phyloP scores from a whole-genome alignment of 2,797 vertebrate species.

The Cynodonichthys magdalenae region DNA sequence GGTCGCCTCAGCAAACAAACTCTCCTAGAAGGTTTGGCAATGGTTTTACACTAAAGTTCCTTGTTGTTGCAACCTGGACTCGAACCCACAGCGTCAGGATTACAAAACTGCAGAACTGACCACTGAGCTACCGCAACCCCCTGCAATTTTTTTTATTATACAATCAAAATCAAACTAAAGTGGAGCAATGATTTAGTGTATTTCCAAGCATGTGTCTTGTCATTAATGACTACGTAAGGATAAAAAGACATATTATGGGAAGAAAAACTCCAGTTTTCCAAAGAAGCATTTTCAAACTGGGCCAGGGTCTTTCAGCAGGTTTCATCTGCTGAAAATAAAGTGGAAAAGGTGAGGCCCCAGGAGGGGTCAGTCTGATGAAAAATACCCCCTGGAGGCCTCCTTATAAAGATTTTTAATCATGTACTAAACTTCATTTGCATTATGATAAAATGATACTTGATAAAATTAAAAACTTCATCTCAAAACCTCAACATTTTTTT shows the following conservation, averaged over 20 bases:
- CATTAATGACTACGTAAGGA: conserved; percentile 25
- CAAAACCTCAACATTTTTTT: neutral
- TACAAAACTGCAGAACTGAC: no score
- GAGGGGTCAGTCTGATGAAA: conserved; percentile 51
- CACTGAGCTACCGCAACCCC: no score
- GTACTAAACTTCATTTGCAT: neutral
- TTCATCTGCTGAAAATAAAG: conserved; percentile 52
- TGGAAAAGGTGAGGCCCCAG: conserved; percentile 58
- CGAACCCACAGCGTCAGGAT: no score
- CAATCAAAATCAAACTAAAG: conserved; percentile 28
- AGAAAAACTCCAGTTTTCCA: conserved; percentile 53
- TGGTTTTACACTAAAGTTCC: no score
- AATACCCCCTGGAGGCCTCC: conserved; percentile 61
- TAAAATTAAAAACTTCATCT: conserved; percentile 12
- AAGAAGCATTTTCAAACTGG: conserved; percentile 46
- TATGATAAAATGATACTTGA: conserved; percentile 16
- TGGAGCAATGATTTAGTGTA: conserved; percentile 13
- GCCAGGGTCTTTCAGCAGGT: conserved; percentile 56
- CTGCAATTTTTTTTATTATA: neutral
- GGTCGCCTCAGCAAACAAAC: no score
- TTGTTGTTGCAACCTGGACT: no score
- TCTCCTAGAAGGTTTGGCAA: no score
- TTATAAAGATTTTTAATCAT: conserved; percentile 36
- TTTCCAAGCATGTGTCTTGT: conserved; percentile 27
- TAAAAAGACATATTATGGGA: conserved; percentile 38